Evolutionary conservation across 2,888 invertebrate species (phyloP).

Genomic region (Eupithecia tripunctaria): DNA sequence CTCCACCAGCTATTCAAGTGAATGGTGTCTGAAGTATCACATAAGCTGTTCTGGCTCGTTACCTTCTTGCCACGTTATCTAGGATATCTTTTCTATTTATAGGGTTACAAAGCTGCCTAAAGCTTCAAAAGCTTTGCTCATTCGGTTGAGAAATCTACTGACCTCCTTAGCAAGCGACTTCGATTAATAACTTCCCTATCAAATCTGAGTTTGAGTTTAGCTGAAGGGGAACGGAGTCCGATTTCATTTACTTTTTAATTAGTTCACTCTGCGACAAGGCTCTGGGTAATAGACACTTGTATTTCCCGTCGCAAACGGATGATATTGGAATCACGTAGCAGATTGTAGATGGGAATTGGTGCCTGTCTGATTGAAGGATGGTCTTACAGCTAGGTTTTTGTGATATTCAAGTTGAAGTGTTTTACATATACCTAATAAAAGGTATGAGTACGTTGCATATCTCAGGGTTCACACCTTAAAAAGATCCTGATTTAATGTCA

Average conservation of each 20-base stretch:
- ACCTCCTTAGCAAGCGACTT: conserved; percentile 61
- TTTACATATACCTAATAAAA: neutral
- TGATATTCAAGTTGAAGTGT: neutral
- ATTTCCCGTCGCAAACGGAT: conserved; percentile 19
- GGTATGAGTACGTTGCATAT: too few relatives aligned
- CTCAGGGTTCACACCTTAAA: too few relatives aligned
- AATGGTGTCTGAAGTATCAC: conserved; percentile 5
- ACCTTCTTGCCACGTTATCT: conserved; percentile 7
- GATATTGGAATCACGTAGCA: conserved; percentile 8
- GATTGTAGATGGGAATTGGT: conserved; percentile 4
- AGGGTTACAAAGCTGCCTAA: conserved; percentile 14
- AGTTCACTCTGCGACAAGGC: conserved; percentile 59
- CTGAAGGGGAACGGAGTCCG: conserved; percentile 52
- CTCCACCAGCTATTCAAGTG: neutral
- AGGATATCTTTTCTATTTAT: conserved; percentile 17
- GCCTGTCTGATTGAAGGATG: neutral
- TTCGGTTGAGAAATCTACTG: conserved; percentile 63
- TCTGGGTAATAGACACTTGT: conserved; percentile 40
- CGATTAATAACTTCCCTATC: conserved; percentile 70
- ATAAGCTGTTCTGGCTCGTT: conserved; percentile 4
- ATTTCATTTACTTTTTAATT: conserved; percentile 63
- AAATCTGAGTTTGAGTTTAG: conserved; percentile 65
- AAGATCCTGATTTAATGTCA: too few relatives aligned
- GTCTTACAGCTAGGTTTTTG: neutral
- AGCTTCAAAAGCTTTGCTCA: conserved; percentile 50